phyloP scores from a whole-genome alignment of 2,113 vertebrate species.

The Aldabrachelys gigantea region DNA sequence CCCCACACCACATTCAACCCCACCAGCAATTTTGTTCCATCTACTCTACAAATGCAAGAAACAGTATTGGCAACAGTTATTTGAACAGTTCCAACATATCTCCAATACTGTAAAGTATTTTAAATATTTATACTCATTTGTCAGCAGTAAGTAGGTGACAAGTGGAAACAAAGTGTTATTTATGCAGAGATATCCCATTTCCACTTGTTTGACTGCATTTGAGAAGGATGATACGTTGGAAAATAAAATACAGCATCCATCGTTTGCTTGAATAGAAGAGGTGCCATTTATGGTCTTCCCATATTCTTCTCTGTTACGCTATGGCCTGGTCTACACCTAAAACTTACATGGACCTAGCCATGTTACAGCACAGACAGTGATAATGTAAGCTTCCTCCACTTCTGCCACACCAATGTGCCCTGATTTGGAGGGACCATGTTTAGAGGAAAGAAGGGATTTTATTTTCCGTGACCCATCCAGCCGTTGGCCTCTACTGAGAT shows the following conservation, averaged over 20 bases:
- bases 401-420: neutral
- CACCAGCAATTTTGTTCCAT: neutral
- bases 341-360: no score
- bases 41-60: neutral
- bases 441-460: neutral
- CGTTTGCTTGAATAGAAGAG: neutral
- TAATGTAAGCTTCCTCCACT: neutral
- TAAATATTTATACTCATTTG: constrained; percentile 61
- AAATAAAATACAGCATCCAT: constrained; percentile 46
- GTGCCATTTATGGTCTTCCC: neutral
- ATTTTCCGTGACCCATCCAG: neutral
- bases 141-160: constrained; percentile 43
- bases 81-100: constrained; percentile 18
- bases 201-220: constrained; percentile 58
- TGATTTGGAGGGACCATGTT: neutral
- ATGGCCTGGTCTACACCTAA: no score
- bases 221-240: constrained; percentile 31
- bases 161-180: constrained; percentile 49
- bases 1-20: neutral
- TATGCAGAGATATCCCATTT: constrained; percentile 50
- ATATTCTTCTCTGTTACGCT: neutral
- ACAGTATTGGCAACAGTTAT: neutral
- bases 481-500: neutral
- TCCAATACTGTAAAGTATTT: constrained; percentile 9
- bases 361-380: neutral